Evolutionary conservation across 1,140 invertebrate species (phyloP).

Genomic region (Vanessa tameamea): DNA sequence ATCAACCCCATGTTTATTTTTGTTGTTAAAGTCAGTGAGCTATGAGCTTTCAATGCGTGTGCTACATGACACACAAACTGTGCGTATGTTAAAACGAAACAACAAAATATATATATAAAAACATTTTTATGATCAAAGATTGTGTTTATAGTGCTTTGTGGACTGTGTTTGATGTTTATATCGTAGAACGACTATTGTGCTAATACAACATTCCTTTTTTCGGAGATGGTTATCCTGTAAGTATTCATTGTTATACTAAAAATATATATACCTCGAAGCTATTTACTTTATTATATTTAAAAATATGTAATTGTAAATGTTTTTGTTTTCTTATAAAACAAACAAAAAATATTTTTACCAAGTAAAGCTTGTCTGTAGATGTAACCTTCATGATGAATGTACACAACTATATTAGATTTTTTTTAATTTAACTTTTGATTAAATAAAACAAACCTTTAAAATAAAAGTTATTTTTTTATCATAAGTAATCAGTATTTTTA

Average conservation of each 20-base stretch:
- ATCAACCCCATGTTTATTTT: conserved; percentile 77
- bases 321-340: too few species aligned
- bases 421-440: too few species aligned
- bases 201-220: conserved; percentile 27
- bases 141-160: conserved; percentile 33
- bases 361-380: too few species aligned
- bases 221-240: conserved; percentile 78
- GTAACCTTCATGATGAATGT: too few species aligned
- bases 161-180: conserved; percentile 47
- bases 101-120: conserved; percentile 13
- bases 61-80: conserved; percentile 31
- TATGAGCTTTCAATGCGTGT: conserved; percentile 58
- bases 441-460: too few species aligned
- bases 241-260: conserved; percentile 40
- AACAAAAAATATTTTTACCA: too few species aligned
- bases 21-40: conserved; percentile 73
- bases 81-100: conserved; percentile 11
- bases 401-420: too few species aligned
- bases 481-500: too few species aligned
- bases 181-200: conserved; percentile 19
- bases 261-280: neutral
- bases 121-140: conserved; percentile 7
- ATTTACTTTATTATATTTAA: neutral
- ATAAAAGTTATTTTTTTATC: too few species aligned
- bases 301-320: too few species aligned